Evolutionary conservation across 2,113 vertebrate genomes (phyloP), one percentile per base, ranked within the genome.

Genomic region (Dasyurus viverrinus): DNA sequence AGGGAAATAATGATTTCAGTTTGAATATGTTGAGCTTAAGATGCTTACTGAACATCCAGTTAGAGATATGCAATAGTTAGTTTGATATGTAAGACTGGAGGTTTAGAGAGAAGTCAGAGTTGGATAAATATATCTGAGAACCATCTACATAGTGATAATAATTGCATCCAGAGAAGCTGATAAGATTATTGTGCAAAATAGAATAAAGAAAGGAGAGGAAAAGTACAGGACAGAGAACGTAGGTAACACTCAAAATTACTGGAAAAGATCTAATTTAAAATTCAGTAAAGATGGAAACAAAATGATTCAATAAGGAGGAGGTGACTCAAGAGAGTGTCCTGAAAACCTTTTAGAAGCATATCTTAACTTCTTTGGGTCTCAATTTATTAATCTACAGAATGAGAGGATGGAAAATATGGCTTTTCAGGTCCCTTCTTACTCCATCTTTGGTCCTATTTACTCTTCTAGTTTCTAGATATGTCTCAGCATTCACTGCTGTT

Each of bases 351-450:
- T 94, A 50, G 92, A 50, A 60, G 76, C 89, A 95, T 96, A 11
- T 0, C 84, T 97, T 96, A 95, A 97, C 48, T 92, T 52, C 27
- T 57, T 57, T 60, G 19, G 36, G 30, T 91, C 96, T 97, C 96
- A 94, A 94, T 97, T 92, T 93, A 89, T 97, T 95, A 89, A 92
- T 96, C 96, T 97, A 92, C 97, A 91, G 96, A 97, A 97, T 95
- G 95, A 97, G 93, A 52, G 91, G 54, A 91, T n/a, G 36, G 89
- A 76, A 5, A n/a, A 76, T 36, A 76, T 42, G 4, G 22, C 68
- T 76, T 76, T 76, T 42, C 6, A 76, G 0, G 68, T 22, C 19
- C 16, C 36, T 76, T 76, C 68, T 76, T 22, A 3, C 30, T 68
- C 60, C n/a, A 19, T n/a, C 36, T 68, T 68, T 68, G 60, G n/a